A percentile compares a stretch with the other conserved stretches of the same genome.
Evolutionary conservation across 2,888 invertebrate species (phyloP).

Genomic region (Galerucella calmariensis): DNA sequence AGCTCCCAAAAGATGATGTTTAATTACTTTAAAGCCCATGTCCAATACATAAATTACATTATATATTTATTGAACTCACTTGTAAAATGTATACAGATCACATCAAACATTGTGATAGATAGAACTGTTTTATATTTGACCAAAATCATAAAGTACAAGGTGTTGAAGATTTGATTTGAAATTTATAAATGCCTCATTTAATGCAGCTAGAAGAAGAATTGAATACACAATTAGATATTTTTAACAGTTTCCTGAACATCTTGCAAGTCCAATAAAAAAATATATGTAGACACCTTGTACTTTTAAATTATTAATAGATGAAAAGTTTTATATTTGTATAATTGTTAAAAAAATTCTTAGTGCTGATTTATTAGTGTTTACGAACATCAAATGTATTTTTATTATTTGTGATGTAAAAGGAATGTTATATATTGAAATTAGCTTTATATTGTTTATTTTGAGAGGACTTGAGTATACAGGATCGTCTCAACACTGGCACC

Average conservation of each 20-base stretch:
- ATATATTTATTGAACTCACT: too few species aligned
- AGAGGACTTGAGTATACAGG: neutral
- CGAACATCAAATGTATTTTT: neutral
- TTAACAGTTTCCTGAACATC: too few species aligned
- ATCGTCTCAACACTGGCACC: neutral
- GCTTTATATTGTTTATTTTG: neutral
- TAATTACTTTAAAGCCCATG: neutral
- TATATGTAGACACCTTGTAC: neutral
- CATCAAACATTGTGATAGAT: neutral
- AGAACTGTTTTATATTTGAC: neutral
- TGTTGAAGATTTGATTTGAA: neutral
- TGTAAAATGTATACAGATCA: too few species aligned
- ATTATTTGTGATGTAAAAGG: slow-evolving; percentile 20
- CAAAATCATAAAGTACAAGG: neutral
- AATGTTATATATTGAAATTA: slow-evolving; percentile 26
- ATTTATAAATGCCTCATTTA: too few species aligned
- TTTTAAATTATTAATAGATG: neutral
- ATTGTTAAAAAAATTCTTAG: neutral
- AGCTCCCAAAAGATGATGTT: neutral
- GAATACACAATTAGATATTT: too few species aligned
- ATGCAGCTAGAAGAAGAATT: too few species aligned
- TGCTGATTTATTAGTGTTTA: slow-evolving; percentile 8
- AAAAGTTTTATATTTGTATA: neutral
- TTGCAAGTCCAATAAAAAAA: too few species aligned
- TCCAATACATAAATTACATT: too few species aligned